phyloP scores from a whole-genome alignment of 1,140 invertebrate genomes.

The Drosophila azteca region DNA sequence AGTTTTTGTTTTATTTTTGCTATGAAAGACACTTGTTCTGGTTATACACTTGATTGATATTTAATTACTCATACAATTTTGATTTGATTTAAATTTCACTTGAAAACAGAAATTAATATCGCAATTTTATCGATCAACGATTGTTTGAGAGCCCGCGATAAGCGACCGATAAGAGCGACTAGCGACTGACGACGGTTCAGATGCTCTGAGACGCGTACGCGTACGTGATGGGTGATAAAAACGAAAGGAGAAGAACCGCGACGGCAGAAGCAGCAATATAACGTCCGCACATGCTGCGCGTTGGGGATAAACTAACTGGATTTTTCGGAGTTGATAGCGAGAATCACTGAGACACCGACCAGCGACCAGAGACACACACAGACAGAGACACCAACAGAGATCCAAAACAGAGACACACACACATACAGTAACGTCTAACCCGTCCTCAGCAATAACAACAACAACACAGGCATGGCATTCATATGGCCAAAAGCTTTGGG shows the following conservation, averaged over 20 bases:
- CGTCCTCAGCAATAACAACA: slow-evolving; percentile 30
- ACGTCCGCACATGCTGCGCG: slow-evolving; percentile 83
- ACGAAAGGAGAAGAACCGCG: slow-evolving; percentile 31
- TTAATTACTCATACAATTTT: too few relatives aligned
- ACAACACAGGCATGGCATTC: slow-evolving; percentile 23
- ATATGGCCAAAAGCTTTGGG: slow-evolving; percentile 38
- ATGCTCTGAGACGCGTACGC: slow-evolving; percentile 31
- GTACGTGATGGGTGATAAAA: not conserved
- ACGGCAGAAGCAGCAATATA: slow-evolving; percentile 59
- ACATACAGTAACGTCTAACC: slow-evolving; percentile 32
- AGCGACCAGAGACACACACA: slow-evolving; percentile 46
- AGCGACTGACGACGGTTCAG: slow-evolving; percentile 27
- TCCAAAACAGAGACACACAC: slow-evolving; percentile 60
- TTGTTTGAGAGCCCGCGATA: slow-evolving; percentile 2
- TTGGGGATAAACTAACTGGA: slow-evolving; percentile 83
- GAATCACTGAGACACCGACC: slow-evolving; percentile 72
- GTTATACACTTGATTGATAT: too few relatives aligned
- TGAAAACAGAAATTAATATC: slow-evolving; percentile 1
- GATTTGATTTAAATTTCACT: not conserved
- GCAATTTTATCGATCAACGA: slow-evolving; percentile 18
- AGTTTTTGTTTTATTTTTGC: too few relatives aligned
- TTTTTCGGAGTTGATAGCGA: slow-evolving; percentile 77
- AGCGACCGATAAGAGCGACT: slow-evolving; percentile 11
- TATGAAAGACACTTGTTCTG: too few relatives aligned
- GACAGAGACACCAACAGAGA: slow-evolving; percentile 34